phyloP scores from a whole-genome alignment of 2,888 invertebrate genomes.

The Gastracanthus pulcherrimus region DNA sequence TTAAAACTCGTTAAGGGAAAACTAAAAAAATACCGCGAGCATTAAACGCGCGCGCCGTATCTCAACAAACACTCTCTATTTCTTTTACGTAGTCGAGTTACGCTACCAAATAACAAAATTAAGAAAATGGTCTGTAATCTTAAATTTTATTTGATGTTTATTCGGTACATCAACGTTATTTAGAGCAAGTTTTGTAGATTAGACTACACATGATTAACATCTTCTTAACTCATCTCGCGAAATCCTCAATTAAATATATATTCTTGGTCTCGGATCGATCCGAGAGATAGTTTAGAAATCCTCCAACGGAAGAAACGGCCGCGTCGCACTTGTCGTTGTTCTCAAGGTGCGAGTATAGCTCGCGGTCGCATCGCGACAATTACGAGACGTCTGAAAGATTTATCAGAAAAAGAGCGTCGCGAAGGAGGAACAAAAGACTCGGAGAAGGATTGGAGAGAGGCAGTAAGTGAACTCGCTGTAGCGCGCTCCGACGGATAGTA shows the following conservation, averaged over 20 bases:
- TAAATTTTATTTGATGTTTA: not conserved
- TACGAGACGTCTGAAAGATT: conserved; percentile 69
- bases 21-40: conserved; percentile 16
- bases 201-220: no score
- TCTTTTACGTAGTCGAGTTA: no score
- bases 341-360: conserved; percentile 41
- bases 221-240: not conserved
- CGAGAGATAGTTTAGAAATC: conserved; percentile 25
- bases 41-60: not conserved
- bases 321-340: conserved; percentile 10
- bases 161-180: no score
- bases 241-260: conserved; percentile 41
- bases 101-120: not conserved
- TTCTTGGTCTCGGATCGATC: conserved; percentile 18
- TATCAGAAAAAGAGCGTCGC: conserved; percentile 62
- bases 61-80: not conserved
- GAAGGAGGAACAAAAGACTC: conserved; percentile 29
- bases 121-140: no score
- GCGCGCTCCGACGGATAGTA: no score
- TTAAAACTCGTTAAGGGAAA: conserved; percentile 50
- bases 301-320: not conserved
- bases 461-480: conserved; percentile 49
- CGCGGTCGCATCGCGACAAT: conserved; percentile 66
- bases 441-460: conserved; percentile 6
- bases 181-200: no score